These are phyloP conservation scores for Autographa gamma DNA, from an alignment of 2,888 invertebrate genomes.

Conservation along the genomic window DNA sequence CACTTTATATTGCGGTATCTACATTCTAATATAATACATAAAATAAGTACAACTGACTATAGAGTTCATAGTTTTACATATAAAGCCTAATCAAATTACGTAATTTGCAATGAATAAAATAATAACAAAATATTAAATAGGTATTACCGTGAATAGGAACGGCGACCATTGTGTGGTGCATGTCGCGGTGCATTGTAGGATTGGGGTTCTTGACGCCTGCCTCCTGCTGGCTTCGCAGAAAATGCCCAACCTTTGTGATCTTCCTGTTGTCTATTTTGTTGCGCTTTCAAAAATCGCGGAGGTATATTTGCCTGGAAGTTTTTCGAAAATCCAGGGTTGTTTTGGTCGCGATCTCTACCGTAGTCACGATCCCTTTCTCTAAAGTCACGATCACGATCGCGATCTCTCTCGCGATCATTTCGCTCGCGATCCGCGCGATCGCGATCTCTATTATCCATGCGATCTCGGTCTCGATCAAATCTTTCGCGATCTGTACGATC, in stretches of 20 bases:
- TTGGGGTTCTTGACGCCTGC: slow-evolving; percentile 80
- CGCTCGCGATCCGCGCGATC: slow-evolving; percentile 63
- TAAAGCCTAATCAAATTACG: too few species aligned
- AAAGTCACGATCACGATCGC: slow-evolving; percentile 75
- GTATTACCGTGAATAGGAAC: slow-evolving; percentile 82
- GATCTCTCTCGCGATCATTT: slow-evolving; percentile 71
- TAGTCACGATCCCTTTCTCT: slow-evolving; percentile 75
- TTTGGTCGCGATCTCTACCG: slow-evolving; percentile 85
- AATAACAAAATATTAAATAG: background rate
- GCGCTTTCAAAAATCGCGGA: slow-evolving; percentile 95
- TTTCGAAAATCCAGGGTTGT: slow-evolving; percentile 91
- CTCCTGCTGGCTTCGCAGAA: slow-evolving; percentile 78
- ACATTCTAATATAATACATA: too few species aligned
- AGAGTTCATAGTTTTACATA: too few species aligned
- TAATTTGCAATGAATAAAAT: background rate
- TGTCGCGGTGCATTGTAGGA: slow-evolving; percentile 82
- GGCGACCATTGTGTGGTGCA: slow-evolving; percentile 79
- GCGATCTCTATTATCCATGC: slow-evolving; percentile 68
- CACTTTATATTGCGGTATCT: too few species aligned
- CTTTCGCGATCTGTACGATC: slow-evolving; percentile 70
- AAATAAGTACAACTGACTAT: too few species aligned
- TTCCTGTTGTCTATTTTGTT: slow-evolving; percentile 88
- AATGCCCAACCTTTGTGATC: slow-evolving; percentile 85
- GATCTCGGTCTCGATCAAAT: slow-evolving; percentile 67
- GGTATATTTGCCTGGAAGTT: slow-evolving; percentile 95